phyloP scores from a whole-genome alignment of 2,888 invertebrate genomes.

The Nomada ruficornis region DNA sequence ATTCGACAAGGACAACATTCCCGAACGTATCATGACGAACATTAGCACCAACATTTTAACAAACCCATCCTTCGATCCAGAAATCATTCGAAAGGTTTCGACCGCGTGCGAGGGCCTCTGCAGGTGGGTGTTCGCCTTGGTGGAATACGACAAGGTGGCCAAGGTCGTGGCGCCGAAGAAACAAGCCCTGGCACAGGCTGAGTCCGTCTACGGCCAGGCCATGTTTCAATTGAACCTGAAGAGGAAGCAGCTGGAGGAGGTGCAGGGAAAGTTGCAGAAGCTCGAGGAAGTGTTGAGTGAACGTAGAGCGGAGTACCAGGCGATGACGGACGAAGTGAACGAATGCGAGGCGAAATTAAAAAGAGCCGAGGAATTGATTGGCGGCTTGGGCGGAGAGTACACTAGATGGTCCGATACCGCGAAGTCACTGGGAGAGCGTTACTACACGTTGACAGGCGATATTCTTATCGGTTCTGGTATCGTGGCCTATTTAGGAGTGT shows the following conservation, averaged over 20 bases:
- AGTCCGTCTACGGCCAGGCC: slow-evolving; percentile 90
- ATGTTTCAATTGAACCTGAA: slow-evolving; percentile 93
- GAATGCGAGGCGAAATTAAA: slow-evolving; percentile 94
- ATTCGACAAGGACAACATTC: slow-evolving; percentile 97
- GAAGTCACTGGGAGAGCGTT: slow-evolving; percentile 88
- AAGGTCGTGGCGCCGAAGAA: slow-evolving; percentile 97
- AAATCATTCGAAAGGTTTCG: slow-evolving; percentile 94
- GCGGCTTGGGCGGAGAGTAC: slow-evolving; percentile 96
- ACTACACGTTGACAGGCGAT: slow-evolving; percentile 91
- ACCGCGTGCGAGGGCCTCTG: slow-evolving; percentile 96
- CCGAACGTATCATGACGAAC: slow-evolving; percentile 92
- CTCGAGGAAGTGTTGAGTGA: slow-evolving; percentile 90
- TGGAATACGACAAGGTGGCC: slow-evolving; percentile 97
- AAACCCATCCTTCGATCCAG: slow-evolving; percentile 96
- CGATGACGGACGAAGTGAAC: slow-evolving; percentile 93
- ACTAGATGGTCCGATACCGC: slow-evolving; percentile 94
- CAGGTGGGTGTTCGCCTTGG: slow-evolving; percentile 97
- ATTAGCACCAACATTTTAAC: slow-evolving; percentile 91
- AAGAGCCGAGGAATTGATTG: slow-evolving; percentile 95
- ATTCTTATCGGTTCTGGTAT: slow-evolving; percentile 94
- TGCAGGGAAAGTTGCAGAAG: slow-evolving; percentile 88
- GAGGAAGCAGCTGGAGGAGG: slow-evolving; percentile 90
- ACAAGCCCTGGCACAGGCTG: slow-evolving; percentile 93
- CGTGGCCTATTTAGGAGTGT: slow-evolving; percentile 96
- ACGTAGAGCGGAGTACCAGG: slow-evolving; percentile 88